A percentile compares a stretch with the other conserved stretches of the same genome.
These are phyloP conservation scores for Acrobasis consociella DNA, from an alignment of 2,888 invertebrate species.

Conservation along the genomic window DNA sequence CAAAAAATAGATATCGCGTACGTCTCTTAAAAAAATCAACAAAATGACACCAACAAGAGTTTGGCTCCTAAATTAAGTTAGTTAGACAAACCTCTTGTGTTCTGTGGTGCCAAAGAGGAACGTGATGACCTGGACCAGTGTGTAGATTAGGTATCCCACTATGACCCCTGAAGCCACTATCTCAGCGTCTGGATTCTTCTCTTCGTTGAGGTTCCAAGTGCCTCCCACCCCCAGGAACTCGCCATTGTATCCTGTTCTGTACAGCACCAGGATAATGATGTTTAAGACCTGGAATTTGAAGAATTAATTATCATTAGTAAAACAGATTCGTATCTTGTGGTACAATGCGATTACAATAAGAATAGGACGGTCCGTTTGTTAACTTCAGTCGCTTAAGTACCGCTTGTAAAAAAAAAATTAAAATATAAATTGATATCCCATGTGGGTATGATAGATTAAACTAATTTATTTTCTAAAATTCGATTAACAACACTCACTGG, in stretches of 20 bases:
- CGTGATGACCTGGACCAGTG: constrained; percentile 88
- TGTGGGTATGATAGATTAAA: too few species aligned
- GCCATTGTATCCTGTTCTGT: constrained; percentile 91
- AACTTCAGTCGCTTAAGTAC: too few species aligned
- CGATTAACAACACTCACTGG: too few species aligned
- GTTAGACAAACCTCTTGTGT: constrained; percentile 85
- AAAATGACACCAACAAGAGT: too few species aligned
- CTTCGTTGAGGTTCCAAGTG: constrained; percentile 95
- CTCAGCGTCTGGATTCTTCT: constrained; percentile 93
- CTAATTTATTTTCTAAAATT: too few species aligned
- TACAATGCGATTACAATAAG: too few species aligned
- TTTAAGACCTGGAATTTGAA: constrained; percentile 86
- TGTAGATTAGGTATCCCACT: constrained; percentile 93
- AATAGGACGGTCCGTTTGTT: too few species aligned
- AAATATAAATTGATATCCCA: too few species aligned
- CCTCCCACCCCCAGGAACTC: constrained; percentile 94
- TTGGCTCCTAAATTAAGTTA: too few species aligned
- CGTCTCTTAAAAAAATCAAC: too few species aligned
- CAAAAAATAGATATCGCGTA: too few species aligned
- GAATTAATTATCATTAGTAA: neutral
- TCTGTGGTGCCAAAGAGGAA: constrained; percentile 90
- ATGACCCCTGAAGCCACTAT: constrained; percentile 94
- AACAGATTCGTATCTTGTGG: neutral
- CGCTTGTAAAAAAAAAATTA: too few species aligned
- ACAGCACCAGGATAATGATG: constrained; percentile 89